These are phyloP conservation scores for Phalera bucephala DNA, from an alignment of 2,888 invertebrate species.

Conservation along the genomic window DNA sequence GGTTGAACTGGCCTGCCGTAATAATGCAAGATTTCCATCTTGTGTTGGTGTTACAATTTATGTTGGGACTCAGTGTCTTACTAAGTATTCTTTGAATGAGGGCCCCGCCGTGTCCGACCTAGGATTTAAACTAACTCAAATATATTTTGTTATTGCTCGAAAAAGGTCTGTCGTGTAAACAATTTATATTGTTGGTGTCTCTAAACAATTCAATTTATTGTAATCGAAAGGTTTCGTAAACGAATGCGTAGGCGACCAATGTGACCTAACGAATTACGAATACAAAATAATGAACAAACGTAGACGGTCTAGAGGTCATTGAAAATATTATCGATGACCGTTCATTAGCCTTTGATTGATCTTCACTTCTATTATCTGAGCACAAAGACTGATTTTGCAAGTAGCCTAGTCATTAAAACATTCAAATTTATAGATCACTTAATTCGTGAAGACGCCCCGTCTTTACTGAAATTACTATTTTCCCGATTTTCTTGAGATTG, in stretches of 20 bases:
- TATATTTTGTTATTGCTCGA: too few relatives aligned
- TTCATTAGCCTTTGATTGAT: background rate
- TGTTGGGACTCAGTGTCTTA: too few relatives aligned
- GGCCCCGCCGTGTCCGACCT: too few relatives aligned
- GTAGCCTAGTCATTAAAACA: too few relatives aligned
- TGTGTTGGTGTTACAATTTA: slow-evolving; percentile 13
- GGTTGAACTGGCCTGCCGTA: slow-evolving; percentile 21
- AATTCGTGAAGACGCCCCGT: too few relatives aligned
- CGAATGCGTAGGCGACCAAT: slow-evolving; percentile 11
- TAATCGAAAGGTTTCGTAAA: slow-evolving; percentile 9
- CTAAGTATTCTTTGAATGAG: too few relatives aligned
- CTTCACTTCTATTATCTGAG: background rate
- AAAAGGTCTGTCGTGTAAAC: slow-evolving; percentile 2
- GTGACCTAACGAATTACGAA: slow-evolving; percentile 10
- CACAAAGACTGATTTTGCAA: background rate
- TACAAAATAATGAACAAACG: slow-evolving; percentile 8
- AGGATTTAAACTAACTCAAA: too few relatives aligned
- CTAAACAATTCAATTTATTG: slow-evolving; percentile 11
- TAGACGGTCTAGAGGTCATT: background rate
- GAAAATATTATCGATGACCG: background rate
- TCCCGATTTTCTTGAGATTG: too few relatives aligned
- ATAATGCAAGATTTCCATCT: slow-evolving; percentile 10
- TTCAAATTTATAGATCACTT: too few relatives aligned
- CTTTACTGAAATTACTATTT: too few relatives aligned
- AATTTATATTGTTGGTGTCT: slow-evolving; percentile 7